phyloP scores from a whole-genome alignment of 2,113 vertebrate genomes.

The Charina bottae region DNA sequence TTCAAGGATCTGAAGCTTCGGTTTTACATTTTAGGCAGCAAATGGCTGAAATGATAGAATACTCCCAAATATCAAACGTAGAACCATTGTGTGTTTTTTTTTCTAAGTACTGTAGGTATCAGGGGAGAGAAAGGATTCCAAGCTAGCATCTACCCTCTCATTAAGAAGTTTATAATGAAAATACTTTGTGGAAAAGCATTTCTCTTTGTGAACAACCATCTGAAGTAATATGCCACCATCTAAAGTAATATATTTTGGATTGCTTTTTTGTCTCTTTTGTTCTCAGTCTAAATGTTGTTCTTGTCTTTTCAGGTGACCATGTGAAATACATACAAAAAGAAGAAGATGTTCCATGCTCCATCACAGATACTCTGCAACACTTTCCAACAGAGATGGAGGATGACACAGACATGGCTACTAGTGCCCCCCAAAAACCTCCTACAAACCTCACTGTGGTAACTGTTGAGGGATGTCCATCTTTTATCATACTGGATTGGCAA shows the following conservation, averaged over 20 bases:
- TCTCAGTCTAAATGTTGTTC: not conserved
- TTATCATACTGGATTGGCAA: conserved; percentile 94
- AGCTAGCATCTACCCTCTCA: not conserved
- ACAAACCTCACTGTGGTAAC: conserved; percentile 95
- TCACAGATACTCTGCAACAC: conserved; percentile 86
- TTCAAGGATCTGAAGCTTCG: not conserved
- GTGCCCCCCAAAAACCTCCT: conserved; percentile 84
- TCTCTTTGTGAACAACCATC: not conserved
- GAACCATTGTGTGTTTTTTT: not conserved
- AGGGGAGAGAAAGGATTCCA: not conserved
- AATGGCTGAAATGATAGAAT: not conserved
- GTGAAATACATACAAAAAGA: conserved; percentile 91
- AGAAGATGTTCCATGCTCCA: conserved; percentile 89
- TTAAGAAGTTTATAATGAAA: not conserved
- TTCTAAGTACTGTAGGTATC: not conserved
- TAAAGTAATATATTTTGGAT: not conserved
- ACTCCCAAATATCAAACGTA: not conserved
- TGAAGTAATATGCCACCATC: too few species aligned
- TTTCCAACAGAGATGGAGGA: conserved; percentile 85
- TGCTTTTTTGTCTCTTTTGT: not conserved
- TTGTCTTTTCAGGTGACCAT: conserved; percentile 80
- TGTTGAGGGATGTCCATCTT: conserved; percentile 94
- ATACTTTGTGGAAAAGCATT: not conserved
- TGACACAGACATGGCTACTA: conserved; percentile 78
- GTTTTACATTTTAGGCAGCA: not conserved